Conservation (phyloP, 2,797 vertebrate genomes). For the Rhynchonycteris naso region DNA sequence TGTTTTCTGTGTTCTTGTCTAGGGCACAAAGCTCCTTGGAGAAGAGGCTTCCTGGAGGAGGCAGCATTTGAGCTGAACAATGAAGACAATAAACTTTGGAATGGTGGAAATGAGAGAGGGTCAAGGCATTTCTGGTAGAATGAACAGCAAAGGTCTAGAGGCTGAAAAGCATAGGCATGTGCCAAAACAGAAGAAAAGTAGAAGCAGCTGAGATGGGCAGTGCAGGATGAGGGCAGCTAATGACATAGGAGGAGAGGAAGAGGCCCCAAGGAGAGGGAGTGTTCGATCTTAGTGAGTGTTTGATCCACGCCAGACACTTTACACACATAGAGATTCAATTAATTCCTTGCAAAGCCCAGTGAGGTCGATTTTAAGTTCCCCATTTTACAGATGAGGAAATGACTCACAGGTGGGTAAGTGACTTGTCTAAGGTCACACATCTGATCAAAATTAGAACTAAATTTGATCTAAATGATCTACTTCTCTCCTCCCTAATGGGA, state of each 20-base stretch:
- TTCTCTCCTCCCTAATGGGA: not conserved
- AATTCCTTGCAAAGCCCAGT: not conserved
- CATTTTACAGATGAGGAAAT: not conserved
- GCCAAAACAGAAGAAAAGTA: not conserved
- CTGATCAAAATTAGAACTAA: not conserved
- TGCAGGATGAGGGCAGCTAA: not conserved
- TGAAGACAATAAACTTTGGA: not conserved
- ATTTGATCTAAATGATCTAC: not conserved
- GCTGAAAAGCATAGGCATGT: not conserved
- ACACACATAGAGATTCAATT: not conserved
- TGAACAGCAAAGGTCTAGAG: not conserved
- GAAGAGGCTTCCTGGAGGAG: slow-evolving; percentile 18
- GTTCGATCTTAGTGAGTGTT: not conserved
- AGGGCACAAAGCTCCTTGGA: not conserved
- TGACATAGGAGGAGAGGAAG: not conserved
- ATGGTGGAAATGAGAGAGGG: not conserved
- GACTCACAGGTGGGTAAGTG: not conserved
- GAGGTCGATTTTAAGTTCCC: not conserved
- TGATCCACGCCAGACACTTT: not conserved
- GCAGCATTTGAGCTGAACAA: not conserved
- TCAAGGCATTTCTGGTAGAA: not conserved
- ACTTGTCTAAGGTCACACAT: not conserved
- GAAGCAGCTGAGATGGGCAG: not conserved
- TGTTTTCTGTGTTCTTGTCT: not conserved
- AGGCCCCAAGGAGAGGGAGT: not conserved